phyloP scores from a whole-genome alignment of 2,113 vertebrate genomes.

The Noturus placidus region DNA sequence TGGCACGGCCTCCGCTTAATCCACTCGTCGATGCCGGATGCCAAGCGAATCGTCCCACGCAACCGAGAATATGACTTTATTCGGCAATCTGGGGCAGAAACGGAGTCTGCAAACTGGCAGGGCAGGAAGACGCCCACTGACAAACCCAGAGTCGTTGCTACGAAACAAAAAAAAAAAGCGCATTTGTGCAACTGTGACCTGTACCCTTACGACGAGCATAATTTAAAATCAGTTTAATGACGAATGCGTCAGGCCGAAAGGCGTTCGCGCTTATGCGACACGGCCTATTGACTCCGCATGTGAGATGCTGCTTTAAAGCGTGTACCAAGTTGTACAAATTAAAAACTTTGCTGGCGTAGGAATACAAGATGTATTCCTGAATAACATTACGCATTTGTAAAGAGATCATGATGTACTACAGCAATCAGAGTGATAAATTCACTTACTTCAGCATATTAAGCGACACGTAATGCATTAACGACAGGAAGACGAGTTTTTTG shows the following conservation, averaged over 20 bases:
- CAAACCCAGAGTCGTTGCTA: slow-evolving; percentile 51
- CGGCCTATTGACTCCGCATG: no score
- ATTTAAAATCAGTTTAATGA: background rate
- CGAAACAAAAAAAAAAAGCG: background rate
- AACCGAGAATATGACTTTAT: slow-evolving; percentile 76
- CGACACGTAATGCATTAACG: slow-evolving; percentile 18
- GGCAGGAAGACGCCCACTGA: slow-evolving; percentile 66
- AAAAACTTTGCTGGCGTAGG: background rate
- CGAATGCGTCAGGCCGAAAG: background rate
- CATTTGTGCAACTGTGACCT: background rate
- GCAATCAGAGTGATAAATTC: slow-evolving; percentile 37
- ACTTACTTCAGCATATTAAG: slow-evolving; percentile 25
- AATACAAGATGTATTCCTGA: background rate
- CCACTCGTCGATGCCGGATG: slow-evolving; percentile 74
- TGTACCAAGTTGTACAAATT: background rate
- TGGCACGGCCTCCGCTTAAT: slow-evolving; percentile 75
- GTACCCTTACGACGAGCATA: background rate
- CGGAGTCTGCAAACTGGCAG: slow-evolving; percentile 67
- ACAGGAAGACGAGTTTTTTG: background rate
- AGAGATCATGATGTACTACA: slow-evolving; percentile 40
- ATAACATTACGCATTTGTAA: background rate
- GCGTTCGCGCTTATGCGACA: background rate
- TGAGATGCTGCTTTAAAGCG: background rate
- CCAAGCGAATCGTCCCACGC: slow-evolving; percentile 76
- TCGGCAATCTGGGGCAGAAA: slow-evolving; percentile 75